Evolutionary conservation across 2,888 invertebrate species (phyloP), one percentile per base, ranked within the genome.

Genomic region (Harpalus rubripes): DNA sequence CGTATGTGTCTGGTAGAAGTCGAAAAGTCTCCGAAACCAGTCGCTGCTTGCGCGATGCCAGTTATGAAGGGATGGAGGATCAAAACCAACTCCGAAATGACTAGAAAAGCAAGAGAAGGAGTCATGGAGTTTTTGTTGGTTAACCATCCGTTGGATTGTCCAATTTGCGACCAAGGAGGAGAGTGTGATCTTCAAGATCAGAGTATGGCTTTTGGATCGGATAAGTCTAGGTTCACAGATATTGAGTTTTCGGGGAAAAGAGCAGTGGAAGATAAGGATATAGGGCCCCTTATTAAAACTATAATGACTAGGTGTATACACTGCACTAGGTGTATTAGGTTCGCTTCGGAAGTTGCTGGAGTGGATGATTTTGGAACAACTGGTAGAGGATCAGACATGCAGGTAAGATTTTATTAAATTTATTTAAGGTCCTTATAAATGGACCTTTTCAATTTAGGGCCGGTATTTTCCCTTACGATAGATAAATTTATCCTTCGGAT

Each of bases 41-140:
- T 98, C 0, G 99, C 99, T 7, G 98, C 99, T 0, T 99, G 99
- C 91, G 99, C 99, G 12, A 99, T 99, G 99, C 99, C 99, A 0
- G 99, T 99, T 0, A 98, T 99, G 99, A 99, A 99, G 91, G 99
- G 99, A n/a, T 98, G 98, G 99, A 94, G 96, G 87, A 95, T 99
- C 18, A 99, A 99, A 91, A 99, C 99, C 18, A 97, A 99, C 91
- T 99, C 99, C 0, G 98, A 98, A 88, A 93, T 99, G 92, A 98
- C 92, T 0, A 90, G 90, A 59, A 92, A 91, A 87, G 96, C 95
- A 22, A 92, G 95, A 83, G 95, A 94, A 90, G 97, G 99, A 88
- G 99, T 99, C 0, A 99, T 99, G 99, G 99, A 99, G 92, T 99
- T 99, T 90, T 92, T 99, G 68, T 92, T 99, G 39, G 97, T 99